Evolutionary conservation across 2,888 invertebrate species (phyloP).

Genomic region (Cryptocephalus primarius): DNA sequence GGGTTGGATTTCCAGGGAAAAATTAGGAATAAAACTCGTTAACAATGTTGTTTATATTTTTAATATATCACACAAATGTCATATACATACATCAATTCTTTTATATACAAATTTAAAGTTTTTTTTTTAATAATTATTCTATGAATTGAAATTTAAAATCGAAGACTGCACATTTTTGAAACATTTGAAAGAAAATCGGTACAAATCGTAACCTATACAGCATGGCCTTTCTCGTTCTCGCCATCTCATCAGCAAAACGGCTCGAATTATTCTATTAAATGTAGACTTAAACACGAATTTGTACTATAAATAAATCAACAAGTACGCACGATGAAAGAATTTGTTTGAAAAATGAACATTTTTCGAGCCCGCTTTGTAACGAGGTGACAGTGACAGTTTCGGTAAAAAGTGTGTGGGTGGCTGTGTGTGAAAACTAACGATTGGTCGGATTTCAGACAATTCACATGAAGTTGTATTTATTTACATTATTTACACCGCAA

Average conservation of each 20-base stretch:
- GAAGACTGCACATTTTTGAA: not conserved
- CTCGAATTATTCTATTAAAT: not conserved
- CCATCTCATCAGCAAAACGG: not conserved
- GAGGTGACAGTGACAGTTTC: too few relatives aligned
- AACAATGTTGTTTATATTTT: constrained; percentile 27
- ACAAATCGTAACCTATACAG: too few relatives aligned
- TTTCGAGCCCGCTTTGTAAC: too few relatives aligned
- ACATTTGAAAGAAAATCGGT: too few relatives aligned
- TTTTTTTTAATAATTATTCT: constrained; percentile 1
- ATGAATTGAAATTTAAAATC: constrained; percentile 2
- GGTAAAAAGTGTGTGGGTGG: too few relatives aligned
- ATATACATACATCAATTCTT: constrained; percentile 39
- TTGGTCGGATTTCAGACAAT: constrained; percentile 23
- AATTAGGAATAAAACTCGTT: too few relatives aligned
- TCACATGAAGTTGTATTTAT: constrained; percentile 14
- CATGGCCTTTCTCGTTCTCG: not conserved
- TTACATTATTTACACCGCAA: constrained; percentile 14
- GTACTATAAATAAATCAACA: constrained; percentile 10
- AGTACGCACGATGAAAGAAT: too few relatives aligned
- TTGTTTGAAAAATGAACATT: too few relatives aligned
- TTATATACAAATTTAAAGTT: constrained; percentile 34
- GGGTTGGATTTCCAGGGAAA: too few relatives aligned
- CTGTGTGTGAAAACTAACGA: constrained; percentile 1
- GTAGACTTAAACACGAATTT: constrained; percentile 17
- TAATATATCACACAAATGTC: constrained; percentile 40